Evolutionary conservation across 2,888 invertebrate genomes (phyloP).

Genomic region (Schizotus pectinicornis): DNA sequence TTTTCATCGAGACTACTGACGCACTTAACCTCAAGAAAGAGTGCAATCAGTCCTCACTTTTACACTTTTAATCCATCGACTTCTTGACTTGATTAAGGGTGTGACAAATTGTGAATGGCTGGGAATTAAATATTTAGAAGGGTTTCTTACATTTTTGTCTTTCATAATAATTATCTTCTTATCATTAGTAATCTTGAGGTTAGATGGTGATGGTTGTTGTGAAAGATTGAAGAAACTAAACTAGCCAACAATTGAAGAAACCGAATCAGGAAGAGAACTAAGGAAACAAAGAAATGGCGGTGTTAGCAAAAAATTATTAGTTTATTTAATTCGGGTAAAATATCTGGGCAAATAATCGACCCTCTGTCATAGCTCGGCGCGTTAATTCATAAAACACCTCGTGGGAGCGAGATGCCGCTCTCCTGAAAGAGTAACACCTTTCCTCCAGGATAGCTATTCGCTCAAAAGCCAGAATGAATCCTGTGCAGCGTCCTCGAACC

Average conservation of each 20-base stretch:
- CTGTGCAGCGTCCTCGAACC: slow-evolving; percentile 56
- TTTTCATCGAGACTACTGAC: background rate
- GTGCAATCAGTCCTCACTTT: too few species aligned
- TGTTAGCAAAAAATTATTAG: slow-evolving; percentile 3
- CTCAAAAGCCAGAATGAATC: slow-evolving; percentile 51
- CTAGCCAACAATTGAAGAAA: background rate
- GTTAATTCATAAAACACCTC: slow-evolving; percentile 28
- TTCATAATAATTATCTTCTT: too few species aligned
- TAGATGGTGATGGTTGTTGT: too few species aligned
- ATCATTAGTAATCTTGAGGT: too few species aligned
- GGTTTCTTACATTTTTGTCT: too few species aligned
- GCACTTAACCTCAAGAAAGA: too few species aligned
- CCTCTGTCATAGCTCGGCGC: too few species aligned
- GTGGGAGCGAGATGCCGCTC: slow-evolving; percentile 25
- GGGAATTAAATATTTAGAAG: too few species aligned
- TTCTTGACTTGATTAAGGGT: too few species aligned
- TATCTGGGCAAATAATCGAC: background rate
- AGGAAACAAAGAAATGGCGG: background rate
- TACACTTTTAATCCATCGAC: too few species aligned
- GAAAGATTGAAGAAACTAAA: slow-evolving; percentile 3
- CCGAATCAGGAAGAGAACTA: too few species aligned
- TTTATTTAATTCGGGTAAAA: slow-evolving; percentile 13
- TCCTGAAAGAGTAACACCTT: slow-evolving; percentile 21
- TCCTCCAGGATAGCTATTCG: slow-evolving; percentile 31
- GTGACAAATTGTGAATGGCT: too few species aligned